Evolutionary conservation across 2,797 vertebrate species (phyloP), one percentile per base, ranked within the genome.

Genomic region (Bovichtus diacanthus): DNA sequence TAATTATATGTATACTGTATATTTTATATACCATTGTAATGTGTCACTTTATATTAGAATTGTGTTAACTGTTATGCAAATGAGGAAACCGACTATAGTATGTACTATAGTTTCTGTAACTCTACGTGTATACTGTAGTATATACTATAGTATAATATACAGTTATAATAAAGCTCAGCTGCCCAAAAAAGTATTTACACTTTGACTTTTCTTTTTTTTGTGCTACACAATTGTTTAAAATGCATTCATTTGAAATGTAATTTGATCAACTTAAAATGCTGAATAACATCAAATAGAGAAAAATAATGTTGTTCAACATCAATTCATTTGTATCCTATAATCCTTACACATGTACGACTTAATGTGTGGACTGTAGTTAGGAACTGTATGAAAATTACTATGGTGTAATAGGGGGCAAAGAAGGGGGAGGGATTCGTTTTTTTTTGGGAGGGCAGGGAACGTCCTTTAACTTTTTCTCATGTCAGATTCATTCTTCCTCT

Each of bases 1-100:
- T 92, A 88, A 93, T 93, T 92, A 94, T 95, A 94, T 92, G 91
- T 94, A 93, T 94, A 92, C 81, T 95, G 91, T 94, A 92, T 94
- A 93, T 90, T 86, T 88, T 78, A 93, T 90, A 90, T 94, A 94
- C 86, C 80, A 81, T 90, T 94, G 91, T 91, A 93, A 87, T 93
- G 93, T 93, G 80, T 95, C 86, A 89, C 87, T 93, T 93, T 93
- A 92, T 88, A 90, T 83, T 84, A 87, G 73, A 87, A 67, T 74
- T 75, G 77, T 79, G 74, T 83, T 82, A 76, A 88, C 62, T 87
- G 81, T 82, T 69, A 70, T 58, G 69, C 46, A 79, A 90, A 87
- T 85, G 62, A 85, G 47, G 61, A 90, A 85, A 88, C 77, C 75
- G 78, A 87, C 83, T 86, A 88, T 77, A 89, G 88, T 82, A 86